A percentile compares a stretch with the other conserved stretches of the same genome.
phyloP scores from a whole-genome alignment of 1,140 invertebrate genomes.

The Hyposmocoma kahamanoa region DNA sequence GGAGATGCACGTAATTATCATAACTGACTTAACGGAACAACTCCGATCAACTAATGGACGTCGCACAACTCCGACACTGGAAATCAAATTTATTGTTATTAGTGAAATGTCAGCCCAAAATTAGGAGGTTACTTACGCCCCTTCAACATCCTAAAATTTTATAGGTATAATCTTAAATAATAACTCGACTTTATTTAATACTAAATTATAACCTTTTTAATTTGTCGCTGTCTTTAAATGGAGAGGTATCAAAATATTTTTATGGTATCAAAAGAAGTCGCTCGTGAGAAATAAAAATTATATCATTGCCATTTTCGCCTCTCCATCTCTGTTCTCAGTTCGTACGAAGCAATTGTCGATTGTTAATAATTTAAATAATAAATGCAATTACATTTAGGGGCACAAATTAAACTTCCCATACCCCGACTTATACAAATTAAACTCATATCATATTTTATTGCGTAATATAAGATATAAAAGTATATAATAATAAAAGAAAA shows the following conservation, averaged over 20 bases:
- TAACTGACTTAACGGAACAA: constrained; percentile 55
- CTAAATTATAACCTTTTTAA: constrained; percentile 9
- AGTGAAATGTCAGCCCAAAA: constrained; percentile 22
- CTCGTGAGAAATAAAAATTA: no score
- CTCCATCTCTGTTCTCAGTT: constrained; percentile 13
- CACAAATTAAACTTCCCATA: constrained; percentile 24
- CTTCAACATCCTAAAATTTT: constrained; percentile 16
- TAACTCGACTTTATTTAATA: constrained; percentile 17
- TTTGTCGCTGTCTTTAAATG: not conserved
- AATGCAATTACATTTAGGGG: constrained; percentile 22
- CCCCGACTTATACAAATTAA: constrained; percentile 20
- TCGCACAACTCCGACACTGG: constrained; percentile 21
- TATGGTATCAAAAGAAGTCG: no score
- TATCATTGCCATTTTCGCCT: no score
- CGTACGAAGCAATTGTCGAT: constrained; percentile 6
- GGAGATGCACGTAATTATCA: constrained; percentile 59
- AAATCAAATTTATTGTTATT: constrained; percentile 31
- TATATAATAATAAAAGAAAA: not conserved
- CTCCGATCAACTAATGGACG: constrained; percentile 34
- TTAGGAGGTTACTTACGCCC: constrained; percentile 25
- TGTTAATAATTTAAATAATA: constrained; percentile 29
- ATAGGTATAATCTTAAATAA: constrained; percentile 23
- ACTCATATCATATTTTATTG: constrained; percentile 9
- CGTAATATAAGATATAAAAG: no score
- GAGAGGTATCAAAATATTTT: not conserved